Evolutionary conservation across 2,113 vertebrate species (phyloP).

Genomic region (Notarius quadriscutis): DNA sequence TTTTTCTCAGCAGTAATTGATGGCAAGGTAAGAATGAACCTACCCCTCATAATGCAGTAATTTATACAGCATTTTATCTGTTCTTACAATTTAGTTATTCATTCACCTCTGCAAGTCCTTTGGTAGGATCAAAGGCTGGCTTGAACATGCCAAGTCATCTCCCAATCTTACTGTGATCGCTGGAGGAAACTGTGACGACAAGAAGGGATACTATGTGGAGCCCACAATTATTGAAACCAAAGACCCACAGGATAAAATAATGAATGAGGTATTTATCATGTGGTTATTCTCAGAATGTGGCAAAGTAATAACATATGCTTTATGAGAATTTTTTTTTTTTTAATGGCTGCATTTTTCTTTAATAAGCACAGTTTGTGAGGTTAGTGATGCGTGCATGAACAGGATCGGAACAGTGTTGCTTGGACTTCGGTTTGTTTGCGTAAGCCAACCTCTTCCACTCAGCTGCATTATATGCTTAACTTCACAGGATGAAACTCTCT

Average conservation of each 20-base stretch:
- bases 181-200: conserved; percentile 81
- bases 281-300: background rate
- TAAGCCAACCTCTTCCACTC: conserved; percentile 27
- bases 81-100: background rate
- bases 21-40: conserved; percentile 77
- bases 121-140: conserved; percentile 80
- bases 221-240: conserved; percentile 87
- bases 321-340: background rate
- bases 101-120: conserved; percentile 77
- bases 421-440: conserved; percentile 46
- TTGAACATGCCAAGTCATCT: conserved; percentile 77
- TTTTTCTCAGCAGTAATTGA: conserved; percentile 95
- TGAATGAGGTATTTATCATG: conserved; percentile 81
- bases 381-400: background rate
- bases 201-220: conserved; percentile 84
- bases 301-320: background rate
- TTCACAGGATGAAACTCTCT: background rate
- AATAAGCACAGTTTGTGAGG: background rate
- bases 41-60: background rate
- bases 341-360: background rate
- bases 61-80: background rate
- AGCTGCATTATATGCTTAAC: conserved; percentile 31
- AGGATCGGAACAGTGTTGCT: background rate
- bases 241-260: conserved; percentile 86
- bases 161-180: conserved; percentile 82